Evolutionary conservation across 1,140 invertebrate genomes (phyloP).

Genomic region (Tachypleus tridentatus): DNA sequence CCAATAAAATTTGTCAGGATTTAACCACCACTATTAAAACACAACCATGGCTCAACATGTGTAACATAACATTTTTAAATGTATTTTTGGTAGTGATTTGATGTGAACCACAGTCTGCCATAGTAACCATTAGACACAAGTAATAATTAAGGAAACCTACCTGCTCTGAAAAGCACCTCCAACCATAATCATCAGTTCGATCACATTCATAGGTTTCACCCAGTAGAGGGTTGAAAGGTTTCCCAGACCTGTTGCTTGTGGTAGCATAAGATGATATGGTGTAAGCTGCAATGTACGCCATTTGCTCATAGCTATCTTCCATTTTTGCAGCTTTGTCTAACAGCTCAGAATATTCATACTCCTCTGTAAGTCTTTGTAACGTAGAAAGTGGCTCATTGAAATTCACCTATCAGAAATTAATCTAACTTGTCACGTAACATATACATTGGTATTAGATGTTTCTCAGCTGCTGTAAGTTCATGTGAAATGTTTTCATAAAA

Average conservation of each 20-base stretch:
- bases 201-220: slow-evolving; percentile 96
- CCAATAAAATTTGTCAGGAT: too few species aligned
- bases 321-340: slow-evolving; percentile 64
- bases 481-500: too few species aligned
- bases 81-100: too few species aligned
- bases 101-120: too few species aligned
- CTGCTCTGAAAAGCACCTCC: slow-evolving; percentile 87
- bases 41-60: too few species aligned
- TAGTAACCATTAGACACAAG: too few species aligned
- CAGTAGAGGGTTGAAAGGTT: slow-evolving; percentile 80
- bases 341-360: slow-evolving; percentile 91
- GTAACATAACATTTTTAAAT: too few species aligned
- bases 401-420: slow-evolving; percentile 54
- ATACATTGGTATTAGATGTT: background rate
- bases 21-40: too few species aligned
- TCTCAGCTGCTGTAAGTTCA: too few species aligned
- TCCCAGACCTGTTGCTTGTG: slow-evolving; percentile 56
- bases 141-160: slow-evolving; percentile 31
- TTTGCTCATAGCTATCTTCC: slow-evolving; percentile 74
- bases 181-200: slow-evolving; percentile 88
- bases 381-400: slow-evolving; percentile 98
- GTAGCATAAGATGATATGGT: slow-evolving; percentile 92
- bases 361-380: slow-evolving; percentile 93
- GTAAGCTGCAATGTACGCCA: slow-evolving; percentile 91
- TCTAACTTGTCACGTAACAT: background rate